Base-by-base conservation (phyloP, 2,888 invertebrate species). In the Cryptocephalus moraei region DNA sequence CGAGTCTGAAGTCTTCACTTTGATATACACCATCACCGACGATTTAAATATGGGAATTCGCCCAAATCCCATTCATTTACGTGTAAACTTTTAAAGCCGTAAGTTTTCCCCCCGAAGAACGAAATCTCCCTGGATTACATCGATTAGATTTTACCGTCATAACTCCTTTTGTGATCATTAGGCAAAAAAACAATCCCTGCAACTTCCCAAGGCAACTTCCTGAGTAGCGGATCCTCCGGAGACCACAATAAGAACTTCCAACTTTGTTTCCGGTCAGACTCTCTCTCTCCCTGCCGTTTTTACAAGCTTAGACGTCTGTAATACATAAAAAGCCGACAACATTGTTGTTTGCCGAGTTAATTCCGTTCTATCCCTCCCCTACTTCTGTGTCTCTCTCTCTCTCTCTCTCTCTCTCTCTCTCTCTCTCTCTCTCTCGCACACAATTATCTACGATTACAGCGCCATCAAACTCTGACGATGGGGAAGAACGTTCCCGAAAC, bases 381-480 rank as follows among this genome's bases (percentile, higher is more conserved):
- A n/a, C n/a, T n/a, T n/a, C n/a, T n/a, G n/a, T n/a, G n/a, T 22
- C 47, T 46, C 50, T 51, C 53, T 51, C 51, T 63, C 63, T 63
- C 62, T 22, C 22, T n/a, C n/a, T n/a, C n/a, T n/a, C n/a, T 22
- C 22, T 22, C 2, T 22, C 22, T 6, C 22, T 22, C 22, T 6
- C 22, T 22, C 47, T 46, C 50, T 51, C 53, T 51, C 51, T 63
- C 63, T 63, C 62, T 22, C 22, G 22, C 22, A 4, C 22, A 65
- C 66, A 67, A 67, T 67, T 67, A 68, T 67, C 65, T 62, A 60
- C 67, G 67, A 68, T 70, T 69, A 70, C 67, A 59, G 64, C 66
- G 62, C 67, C 65, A 69, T 69, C 67, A 68, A 69, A 68, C 64
- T 64, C 52, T 48, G 47, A 44, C 43, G 38, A 43, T 41, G 49